phyloP scores from a whole-genome alignment of 2,888 invertebrate genomes.

The Oscheius sp. region DNA sequence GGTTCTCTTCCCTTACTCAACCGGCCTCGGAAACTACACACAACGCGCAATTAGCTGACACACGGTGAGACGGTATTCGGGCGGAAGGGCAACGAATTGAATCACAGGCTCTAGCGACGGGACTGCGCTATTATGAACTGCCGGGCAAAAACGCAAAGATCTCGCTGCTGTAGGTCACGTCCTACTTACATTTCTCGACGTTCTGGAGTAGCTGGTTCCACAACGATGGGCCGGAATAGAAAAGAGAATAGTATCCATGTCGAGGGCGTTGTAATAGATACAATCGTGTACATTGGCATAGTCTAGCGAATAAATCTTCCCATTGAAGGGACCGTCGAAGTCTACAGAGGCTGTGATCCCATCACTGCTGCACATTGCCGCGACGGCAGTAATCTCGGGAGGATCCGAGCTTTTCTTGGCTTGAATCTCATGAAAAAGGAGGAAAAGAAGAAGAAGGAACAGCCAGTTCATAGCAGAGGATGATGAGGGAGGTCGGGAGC shows the following conservation, averaged over 20 bases:
- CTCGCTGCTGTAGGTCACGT: neutral
- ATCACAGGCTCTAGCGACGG: too few species aligned
- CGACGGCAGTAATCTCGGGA: constrained; percentile 51
- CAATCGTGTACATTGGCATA: constrained; percentile 70
- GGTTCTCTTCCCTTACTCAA: too few species aligned
- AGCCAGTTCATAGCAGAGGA: constrained; percentile 5
- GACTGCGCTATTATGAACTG: too few species aligned
- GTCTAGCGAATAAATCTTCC: constrained; percentile 70
- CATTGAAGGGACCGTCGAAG: constrained; percentile 69
- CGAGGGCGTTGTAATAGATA: constrained; percentile 69
- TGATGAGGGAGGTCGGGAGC: neutral
- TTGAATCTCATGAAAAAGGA: neutral
- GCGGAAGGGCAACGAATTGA: neutral
- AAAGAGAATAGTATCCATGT: constrained; percentile 68
- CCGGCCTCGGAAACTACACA: constrained; percentile 29
- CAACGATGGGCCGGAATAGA: constrained; percentile 72
- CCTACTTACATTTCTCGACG: constrained; percentile 65
- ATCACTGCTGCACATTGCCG: constrained; percentile 71
- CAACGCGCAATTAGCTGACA: constrained; percentile 32
- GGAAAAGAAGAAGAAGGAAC: neutral
- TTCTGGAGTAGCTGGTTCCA: constrained; percentile 67
- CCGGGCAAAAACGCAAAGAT: neutral
- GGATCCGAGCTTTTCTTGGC: constrained; percentile 20
- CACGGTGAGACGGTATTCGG: constrained; percentile 29
- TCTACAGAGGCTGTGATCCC: constrained; percentile 72